Evolutionary conservation across 2,797 vertebrate genomes (phyloP), one percentile per base, ranked within the genome.

Genomic region (Toxotes lorentzi): DNA sequence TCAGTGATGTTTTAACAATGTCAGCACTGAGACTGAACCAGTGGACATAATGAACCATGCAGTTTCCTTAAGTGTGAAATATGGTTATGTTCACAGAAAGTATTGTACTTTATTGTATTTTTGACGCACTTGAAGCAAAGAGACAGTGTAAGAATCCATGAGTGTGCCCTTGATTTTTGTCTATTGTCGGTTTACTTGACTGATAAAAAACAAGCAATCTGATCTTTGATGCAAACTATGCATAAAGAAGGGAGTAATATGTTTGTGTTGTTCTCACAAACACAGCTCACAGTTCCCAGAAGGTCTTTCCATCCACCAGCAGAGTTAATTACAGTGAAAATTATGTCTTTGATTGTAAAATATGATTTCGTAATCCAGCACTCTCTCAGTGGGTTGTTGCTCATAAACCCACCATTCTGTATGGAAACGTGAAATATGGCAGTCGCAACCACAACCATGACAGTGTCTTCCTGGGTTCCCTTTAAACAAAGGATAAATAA

Each of bases 371-470:
- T 43, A 57, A 70, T 24, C 12, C 19, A 57, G 19, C 73, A 30
- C 23, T 59, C 65, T 45, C 7, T 47, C 32, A 23, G 47, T 7
- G 34, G 43, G 24, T 51, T 4, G 23, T 62, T 67, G n/a, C 10
- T 57, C 21, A 5, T 45, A 9, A 48, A 76, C 53, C 57, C 43
- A 79, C 57, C 4, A n/a, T 38, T 53, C 32, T 58, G 35, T 51
- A n/a, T 14, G 10, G 77, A 63, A 74, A 67, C 62, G 53, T 47
- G 27, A 62, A 69, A 72, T 19, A 43, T 38, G 57, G 50, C 70
- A 21, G 23, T 13, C 9, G 43, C 61, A 61, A 70, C 23, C 19
- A 70, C 54, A 32, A 41, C 19, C 30, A 68, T 27, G 11, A 57
- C 3, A 57, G 30, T 56, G 61, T 57, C 27, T 23, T 41, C 34